Conservation (phyloP, 2,113 vertebrate species). For the Mormyrus lacerda region DNA sequence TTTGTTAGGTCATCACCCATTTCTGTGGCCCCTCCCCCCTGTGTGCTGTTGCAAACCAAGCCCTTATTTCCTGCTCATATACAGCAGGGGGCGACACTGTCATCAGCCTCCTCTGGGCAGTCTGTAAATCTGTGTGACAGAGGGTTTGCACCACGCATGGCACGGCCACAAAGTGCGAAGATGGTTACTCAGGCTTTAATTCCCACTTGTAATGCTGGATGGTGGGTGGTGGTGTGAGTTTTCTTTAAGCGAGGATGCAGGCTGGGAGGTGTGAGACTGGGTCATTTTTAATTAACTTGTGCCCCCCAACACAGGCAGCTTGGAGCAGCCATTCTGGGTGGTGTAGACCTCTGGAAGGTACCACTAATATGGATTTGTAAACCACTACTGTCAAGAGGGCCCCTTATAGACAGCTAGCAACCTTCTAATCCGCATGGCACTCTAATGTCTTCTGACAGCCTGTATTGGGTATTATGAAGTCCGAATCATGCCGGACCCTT, state of each 20-base stretch:
- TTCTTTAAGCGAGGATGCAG: background rate
- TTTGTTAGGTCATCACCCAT: background rate
- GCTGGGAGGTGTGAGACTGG: background rate
- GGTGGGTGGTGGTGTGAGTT: background rate
- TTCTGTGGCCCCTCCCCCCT: background rate
- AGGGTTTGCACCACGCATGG: constrained; percentile 66
- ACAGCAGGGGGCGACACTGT: too few species aligned
- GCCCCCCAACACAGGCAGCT: background rate
- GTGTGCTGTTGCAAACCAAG: constrained; percentile 57
- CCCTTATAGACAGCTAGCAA: background rate
- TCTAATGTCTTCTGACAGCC: constrained; percentile 43
- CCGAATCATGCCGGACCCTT: background rate
- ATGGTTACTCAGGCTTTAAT: background rate
- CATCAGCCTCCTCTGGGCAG: constrained; percentile 77
- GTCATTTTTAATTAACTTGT: background rate
- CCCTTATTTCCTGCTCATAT: constrained; percentile 81
- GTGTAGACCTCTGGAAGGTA: constrained; percentile 2
- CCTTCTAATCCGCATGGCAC: constrained; percentile 14
- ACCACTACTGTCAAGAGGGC: background rate
- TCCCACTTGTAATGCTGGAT: background rate
- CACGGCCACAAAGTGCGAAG: background rate
- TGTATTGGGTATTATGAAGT: constrained; percentile 35
- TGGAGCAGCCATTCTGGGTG: background rate
- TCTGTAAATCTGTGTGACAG: constrained; percentile 86
- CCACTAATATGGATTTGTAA: constrained; percentile 29